Evolutionary conservation across 2,797 vertebrate genomes (phyloP), one percentile per base, ranked within the genome.

Genomic region (Manis crassicaudata): DNA sequence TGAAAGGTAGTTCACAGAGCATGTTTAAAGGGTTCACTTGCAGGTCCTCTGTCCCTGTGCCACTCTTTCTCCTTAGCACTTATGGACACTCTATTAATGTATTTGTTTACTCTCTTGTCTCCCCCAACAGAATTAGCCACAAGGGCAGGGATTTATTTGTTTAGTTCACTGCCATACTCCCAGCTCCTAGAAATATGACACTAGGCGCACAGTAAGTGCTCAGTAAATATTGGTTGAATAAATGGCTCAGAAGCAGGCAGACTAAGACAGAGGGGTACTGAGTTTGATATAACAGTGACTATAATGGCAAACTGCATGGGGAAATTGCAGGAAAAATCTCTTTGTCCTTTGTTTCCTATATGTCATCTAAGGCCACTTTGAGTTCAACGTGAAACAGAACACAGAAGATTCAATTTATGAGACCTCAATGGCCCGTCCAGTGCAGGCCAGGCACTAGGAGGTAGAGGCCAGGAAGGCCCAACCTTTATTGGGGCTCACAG

Each of bases 1-100:
- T 0, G 3, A 1, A 5, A 75, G 63, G 75, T 5, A 0, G 52
- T 13, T 14, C 35, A 25, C n/a, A 20, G 29, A 54, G 81, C 10
- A 1, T 1, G 17, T 32, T 0, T 11, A 18, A 43, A 35, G 58
- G 4, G 25, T 1, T 80, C 17, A 25, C 63, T 7, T 56, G 58
- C 52, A 6, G 1, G 17, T 52, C 52, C 35, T 79, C 75, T 0
- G 2, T 3, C 85, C 46, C 73, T 54, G 14, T 58, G 50, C 54
- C 16, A 23, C 23, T 67, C 29, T 62, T 46, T 40, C 75, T 58
- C 85, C 60, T 79, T 10, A 9, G 37, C 37, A 68, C 25, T 79
- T 52, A 18, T 9, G 16, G 4, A 62, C 77, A 56, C 6, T 5
- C 16, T 25, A 7, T 46, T 17, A 17, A 17, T 0, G 1, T 6